These are phyloP conservation scores for Globodera rostochiensis DNA, from an alignment of 1,140 invertebrate species.

Conservation along the genomic window DNA sequence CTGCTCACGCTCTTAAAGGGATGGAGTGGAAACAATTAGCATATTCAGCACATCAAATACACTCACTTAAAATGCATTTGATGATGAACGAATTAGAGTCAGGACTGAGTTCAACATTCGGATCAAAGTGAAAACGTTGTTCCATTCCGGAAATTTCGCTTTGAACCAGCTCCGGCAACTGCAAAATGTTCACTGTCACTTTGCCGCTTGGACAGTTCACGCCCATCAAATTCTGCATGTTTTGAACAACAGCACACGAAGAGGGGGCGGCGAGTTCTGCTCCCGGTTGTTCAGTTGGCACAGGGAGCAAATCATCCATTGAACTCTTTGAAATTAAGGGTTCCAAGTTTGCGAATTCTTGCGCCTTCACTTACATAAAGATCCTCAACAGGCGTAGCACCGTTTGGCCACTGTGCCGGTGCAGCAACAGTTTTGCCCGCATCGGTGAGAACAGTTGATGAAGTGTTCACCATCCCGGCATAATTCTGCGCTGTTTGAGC, in stretches of 20 bases:
- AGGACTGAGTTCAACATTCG: slow-evolving; percentile 33
- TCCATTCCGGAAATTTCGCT: slow-evolving; percentile 42
- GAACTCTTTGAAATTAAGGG: background rate
- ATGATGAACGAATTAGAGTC: slow-evolving; percentile 30
- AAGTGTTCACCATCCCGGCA: slow-evolving; percentile 7
- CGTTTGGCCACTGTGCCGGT: background rate
- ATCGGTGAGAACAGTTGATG: background rate
- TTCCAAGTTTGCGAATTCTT: background rate
- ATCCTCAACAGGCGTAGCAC: slow-evolving; percentile 23
- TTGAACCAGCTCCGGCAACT: slow-evolving; percentile 37
- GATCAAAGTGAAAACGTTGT: slow-evolving; percentile 41
- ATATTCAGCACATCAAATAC: background rate
- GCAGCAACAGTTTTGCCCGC: background rate
- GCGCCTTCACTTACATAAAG: background rate
- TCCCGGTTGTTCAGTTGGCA: slow-evolving; percentile 30
- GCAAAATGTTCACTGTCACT: slow-evolving; percentile 29
- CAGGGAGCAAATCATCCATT: slow-evolving; percentile 43
- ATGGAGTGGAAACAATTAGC: background rate
- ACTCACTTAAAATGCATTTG: slow-evolving; percentile 25
- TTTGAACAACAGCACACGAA: slow-evolving; percentile 19
- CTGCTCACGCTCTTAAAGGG: slow-evolving; percentile 40
- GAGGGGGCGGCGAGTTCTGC: background rate
- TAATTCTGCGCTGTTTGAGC: slow-evolving; percentile 21
- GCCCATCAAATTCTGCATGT: slow-evolving; percentile 1
- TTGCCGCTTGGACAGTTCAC: slow-evolving; percentile 9